These are phyloP conservation scores for Polylopha cassiicola DNA, from an alignment of 2,888 invertebrate genomes.

Conservation along the genomic window DNA sequence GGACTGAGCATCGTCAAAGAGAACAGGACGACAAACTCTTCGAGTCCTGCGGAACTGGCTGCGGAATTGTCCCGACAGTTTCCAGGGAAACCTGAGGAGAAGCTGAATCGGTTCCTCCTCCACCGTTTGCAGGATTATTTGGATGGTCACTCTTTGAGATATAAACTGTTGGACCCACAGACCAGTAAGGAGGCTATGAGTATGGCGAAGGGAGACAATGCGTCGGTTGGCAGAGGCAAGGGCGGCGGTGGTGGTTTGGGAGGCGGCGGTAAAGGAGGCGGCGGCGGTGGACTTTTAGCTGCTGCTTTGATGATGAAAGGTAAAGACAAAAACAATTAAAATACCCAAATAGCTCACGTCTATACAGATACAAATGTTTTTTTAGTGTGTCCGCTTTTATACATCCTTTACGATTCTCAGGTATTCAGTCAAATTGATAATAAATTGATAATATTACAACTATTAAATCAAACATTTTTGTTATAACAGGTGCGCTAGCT, in stretches of 20 bases:
- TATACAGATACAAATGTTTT: no score
- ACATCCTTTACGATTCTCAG: no score
- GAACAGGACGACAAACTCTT: constrained; percentile 52
- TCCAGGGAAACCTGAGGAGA: constrained; percentile 85
- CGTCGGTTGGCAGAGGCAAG: constrained; percentile 63
- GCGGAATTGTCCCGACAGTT: constrained; percentile 85
- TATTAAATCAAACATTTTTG: neutral
- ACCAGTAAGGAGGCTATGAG: constrained; percentile 77
- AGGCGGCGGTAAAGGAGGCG: constrained; percentile 45
- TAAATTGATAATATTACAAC: neutral
- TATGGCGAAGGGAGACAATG: constrained; percentile 59
- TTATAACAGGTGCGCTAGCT: constrained; percentile 78
- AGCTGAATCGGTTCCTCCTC: constrained; percentile 84
- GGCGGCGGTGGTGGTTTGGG: constrained; percentile 65
- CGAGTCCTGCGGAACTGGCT: constrained; percentile 79
- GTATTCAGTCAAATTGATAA: no score
- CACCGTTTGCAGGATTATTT: constrained; percentile 82
- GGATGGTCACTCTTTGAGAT: constrained; percentile 83
- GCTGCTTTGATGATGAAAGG: constrained; percentile 82
- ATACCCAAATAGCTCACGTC: no score
- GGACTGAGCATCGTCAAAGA: constrained; percentile 87
- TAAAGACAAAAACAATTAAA: no score
- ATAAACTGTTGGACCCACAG: constrained; percentile 81
- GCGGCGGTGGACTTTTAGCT: constrained; percentile 68
- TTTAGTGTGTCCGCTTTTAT: no score